Percentiles rank a stretch among this genome's conserved stretches.
Conservation (phyloP, 2,888 invertebrate genomes). For the Chorisops tibialis region DNA sequence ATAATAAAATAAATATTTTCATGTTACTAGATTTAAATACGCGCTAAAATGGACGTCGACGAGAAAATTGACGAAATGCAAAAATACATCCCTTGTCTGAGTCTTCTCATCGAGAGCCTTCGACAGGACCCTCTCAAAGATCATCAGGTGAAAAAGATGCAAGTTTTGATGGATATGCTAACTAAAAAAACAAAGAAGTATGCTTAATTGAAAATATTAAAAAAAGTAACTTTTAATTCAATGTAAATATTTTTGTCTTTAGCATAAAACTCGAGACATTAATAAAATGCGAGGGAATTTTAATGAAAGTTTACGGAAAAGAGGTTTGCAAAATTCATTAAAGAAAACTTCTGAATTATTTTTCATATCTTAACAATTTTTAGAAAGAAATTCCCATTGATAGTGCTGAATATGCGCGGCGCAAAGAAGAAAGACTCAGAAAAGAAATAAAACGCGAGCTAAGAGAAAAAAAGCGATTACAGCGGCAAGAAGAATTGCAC, state of each 20-base stretch:
- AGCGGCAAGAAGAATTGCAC: too few species aligned
- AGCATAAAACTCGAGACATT: constrained; percentile 13
- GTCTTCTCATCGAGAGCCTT: constrained; percentile 33
- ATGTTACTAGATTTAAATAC: too few species aligned
- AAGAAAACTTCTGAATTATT: too few species aligned
- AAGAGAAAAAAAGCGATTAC: too few species aligned
- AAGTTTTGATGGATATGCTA: constrained; percentile 28
- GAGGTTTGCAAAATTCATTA: not conserved
- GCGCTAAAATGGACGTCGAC: constrained; percentile 8
- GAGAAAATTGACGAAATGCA: constrained; percentile 37
- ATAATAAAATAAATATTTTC: too few species aligned
- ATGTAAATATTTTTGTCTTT: not conserved
- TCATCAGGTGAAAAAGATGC: constrained; percentile 28
- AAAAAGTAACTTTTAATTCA: not conserved
- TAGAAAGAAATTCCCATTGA: too few species aligned
- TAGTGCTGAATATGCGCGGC: too few species aligned
- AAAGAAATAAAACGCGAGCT: too few species aligned
- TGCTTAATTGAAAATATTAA: too few species aligned
- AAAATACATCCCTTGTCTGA: constrained; percentile 37
- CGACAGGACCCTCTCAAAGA: constrained; percentile 21
- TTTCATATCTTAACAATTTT: too few species aligned
- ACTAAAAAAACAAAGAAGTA: constrained; percentile 24
- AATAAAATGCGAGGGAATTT: not conserved
- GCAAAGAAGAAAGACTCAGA: too few species aligned
- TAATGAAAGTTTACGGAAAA: constrained; percentile 9